Conservation (phyloP, 2,797 vertebrate species). For the Eulemur rubriventer region DNA sequence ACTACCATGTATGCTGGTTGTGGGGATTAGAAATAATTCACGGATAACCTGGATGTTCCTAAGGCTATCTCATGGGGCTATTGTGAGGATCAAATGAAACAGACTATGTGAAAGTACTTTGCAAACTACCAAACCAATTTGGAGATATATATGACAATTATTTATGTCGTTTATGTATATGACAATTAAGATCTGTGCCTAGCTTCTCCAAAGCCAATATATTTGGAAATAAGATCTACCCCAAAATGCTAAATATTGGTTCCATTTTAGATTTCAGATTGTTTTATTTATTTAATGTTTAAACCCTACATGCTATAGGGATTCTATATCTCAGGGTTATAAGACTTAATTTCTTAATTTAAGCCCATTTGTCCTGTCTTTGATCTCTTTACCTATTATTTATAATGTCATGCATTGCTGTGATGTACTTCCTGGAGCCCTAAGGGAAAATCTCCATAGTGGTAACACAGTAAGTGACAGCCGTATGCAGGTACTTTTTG, state of each 20-base stretch:
- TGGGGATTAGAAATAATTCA: neutral
- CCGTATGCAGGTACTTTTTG: constrained; percentile 31
- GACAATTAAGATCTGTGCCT: neutral
- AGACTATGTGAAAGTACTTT: neutral
- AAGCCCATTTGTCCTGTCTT: neutral
- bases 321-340: neutral
- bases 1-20: neutral
- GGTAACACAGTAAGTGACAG: neutral
- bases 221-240: neutral
- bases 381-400: neutral
- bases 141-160: neutral
- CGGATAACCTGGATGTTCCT: neutral
- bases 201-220: neutral
- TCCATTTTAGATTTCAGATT: neutral
- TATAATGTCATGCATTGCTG: neutral
- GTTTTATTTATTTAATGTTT: neutral
- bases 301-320: neutral
- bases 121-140: neutral
- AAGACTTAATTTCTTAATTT: neutral
- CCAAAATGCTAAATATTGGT: neutral
- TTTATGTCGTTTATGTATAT: neutral
- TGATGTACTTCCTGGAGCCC: neutral
- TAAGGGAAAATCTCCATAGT: neutral
- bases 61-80: neutral
- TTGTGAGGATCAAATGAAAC: neutral